These are phyloP conservation scores for Xenopus laevis DNA, from an alignment of 2,113 vertebrate genomes.

Conservation along the genomic window DNA sequence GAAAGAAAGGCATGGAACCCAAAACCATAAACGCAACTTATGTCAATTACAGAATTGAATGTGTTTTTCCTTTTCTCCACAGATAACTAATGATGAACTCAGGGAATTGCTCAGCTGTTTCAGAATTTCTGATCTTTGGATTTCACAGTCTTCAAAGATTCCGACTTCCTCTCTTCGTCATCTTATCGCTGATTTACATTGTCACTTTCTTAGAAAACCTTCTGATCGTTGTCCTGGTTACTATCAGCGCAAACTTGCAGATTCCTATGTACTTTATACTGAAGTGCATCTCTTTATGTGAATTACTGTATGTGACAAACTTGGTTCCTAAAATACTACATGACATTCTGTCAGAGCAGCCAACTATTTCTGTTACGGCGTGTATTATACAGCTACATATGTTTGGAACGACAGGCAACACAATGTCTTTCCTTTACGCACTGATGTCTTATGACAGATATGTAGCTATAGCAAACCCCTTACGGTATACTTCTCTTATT, in stretches of 20 bases:
- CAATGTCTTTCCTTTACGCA: neutral
- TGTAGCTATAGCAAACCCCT: neutral
- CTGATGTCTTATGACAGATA: constrained; percentile 24
- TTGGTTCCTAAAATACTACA: constrained; percentile 17
- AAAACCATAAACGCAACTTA: too few relatives aligned
- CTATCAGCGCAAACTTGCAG: neutral
- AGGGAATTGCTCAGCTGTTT: neutral
- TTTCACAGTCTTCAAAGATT: neutral
- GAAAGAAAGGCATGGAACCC: too few relatives aligned
- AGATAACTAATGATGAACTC: neutral
- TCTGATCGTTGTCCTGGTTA: constrained; percentile 6
- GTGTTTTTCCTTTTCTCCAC: too few relatives aligned
- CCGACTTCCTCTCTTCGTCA: constrained; percentile 6
- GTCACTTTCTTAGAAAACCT: neutral
- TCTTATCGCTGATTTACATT: neutral
- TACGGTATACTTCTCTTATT: constrained; percentile 1
- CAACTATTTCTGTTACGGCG: neutral
- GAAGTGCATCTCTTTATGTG: neutral
- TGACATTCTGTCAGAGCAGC: neutral
- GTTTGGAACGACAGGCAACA: neutral
- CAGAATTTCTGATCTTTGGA: constrained; percentile 6
- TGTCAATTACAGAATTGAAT: too few relatives aligned
- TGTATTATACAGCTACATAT: constrained; percentile 7
- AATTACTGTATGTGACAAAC: neutral
- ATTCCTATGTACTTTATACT: constrained; percentile 16